Conservation (phyloP, 2,888 invertebrate species). For the Imbricaverruca yamaguchii region DNA sequence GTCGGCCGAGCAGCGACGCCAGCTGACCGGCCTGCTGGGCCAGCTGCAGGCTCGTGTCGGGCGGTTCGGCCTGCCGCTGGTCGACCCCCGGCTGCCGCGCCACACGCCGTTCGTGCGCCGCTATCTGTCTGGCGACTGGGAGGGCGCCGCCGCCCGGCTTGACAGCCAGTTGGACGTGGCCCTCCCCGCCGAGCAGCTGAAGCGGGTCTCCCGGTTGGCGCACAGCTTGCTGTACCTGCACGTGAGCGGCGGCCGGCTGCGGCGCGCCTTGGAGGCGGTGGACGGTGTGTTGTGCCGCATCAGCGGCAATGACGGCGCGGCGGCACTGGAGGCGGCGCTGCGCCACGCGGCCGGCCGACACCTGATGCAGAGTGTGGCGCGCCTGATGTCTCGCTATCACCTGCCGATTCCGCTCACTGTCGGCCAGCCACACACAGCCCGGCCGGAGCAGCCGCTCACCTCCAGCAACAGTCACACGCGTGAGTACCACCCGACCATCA, state of each 20-base stretch:
- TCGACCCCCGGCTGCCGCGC: neutral
- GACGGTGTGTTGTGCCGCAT: neutral
- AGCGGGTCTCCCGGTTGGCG: neutral
- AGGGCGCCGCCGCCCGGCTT: neutral
- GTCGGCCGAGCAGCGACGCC: neutral
- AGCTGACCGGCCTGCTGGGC: neutral
- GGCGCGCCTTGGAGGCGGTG: neutral
- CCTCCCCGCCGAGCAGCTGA: too few species aligned
- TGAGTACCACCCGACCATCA: too few species aligned
- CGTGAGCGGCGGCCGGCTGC: conserved; percentile 13
- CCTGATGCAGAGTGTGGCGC: neutral
- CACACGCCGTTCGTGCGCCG: conserved; percentile 4
- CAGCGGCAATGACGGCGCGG: neutral
- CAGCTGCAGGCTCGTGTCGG: neutral
- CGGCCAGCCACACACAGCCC: neutral
- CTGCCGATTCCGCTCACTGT: neutral
- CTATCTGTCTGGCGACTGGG: conserved; percentile 3
- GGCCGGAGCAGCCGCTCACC: neutral
- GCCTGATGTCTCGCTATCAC: conserved; percentile 8
- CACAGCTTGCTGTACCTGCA: conserved; percentile 9
- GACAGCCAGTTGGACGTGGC: neutral
- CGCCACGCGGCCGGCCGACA: conserved; percentile 3
- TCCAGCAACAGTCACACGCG: too few species aligned
- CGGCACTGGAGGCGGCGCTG: neutral
- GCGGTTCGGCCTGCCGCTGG: neutral